Percentiles rank a stretch among this genome's conserved stretches.
Evolutionary conservation across 1,140 invertebrate genomes (phyloP).

Genomic region (Chymomyza costata): DNA sequence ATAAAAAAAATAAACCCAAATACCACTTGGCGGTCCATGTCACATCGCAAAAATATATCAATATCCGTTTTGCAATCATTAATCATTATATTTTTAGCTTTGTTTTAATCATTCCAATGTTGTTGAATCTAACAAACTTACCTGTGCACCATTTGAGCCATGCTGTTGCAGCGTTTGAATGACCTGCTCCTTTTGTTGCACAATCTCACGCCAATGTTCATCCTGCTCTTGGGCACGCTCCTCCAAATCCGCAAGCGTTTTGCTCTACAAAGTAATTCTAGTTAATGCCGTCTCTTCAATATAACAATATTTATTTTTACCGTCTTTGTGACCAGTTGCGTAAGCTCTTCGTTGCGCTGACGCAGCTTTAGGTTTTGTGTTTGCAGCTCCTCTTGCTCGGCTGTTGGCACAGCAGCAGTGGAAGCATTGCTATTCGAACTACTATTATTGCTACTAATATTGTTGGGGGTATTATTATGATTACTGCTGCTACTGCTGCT

Average conservation of each 20-base stretch:
- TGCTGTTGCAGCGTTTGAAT: conserved; percentile 65
- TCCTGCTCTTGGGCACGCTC: conserved; percentile 65
- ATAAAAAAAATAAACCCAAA: no score
- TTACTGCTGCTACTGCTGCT: conserved; percentile 28
- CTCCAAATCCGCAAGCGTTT: conserved; percentile 66
- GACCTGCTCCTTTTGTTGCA: conserved; percentile 65
- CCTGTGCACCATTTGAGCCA: conserved; percentile 66
- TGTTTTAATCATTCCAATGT: not conserved
- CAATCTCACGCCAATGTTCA: conserved; percentile 69
- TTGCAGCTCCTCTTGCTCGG: conserved; percentile 59
- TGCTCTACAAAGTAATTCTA: conserved; percentile 44
- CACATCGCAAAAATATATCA: no score
- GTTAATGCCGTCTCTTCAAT: not conserved
- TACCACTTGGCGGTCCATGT: no score
- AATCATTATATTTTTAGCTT: no score
- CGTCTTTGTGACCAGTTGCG: conserved; percentile 84
- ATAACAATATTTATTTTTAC: conserved; percentile 75
- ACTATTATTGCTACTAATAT: conserved; percentile 73
- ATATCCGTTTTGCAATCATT: no score
- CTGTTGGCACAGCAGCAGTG: conserved; percentile 25
- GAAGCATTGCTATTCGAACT: conserved; percentile 62
- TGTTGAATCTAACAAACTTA: conserved; percentile 10
- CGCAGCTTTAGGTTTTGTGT: conserved; percentile 81
- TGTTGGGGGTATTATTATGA: conserved; percentile 45
- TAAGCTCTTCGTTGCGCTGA: conserved; percentile 82